phyloP scores from a whole-genome alignment of 2,888 invertebrate species.

The Thymelicus sylvestris region DNA sequence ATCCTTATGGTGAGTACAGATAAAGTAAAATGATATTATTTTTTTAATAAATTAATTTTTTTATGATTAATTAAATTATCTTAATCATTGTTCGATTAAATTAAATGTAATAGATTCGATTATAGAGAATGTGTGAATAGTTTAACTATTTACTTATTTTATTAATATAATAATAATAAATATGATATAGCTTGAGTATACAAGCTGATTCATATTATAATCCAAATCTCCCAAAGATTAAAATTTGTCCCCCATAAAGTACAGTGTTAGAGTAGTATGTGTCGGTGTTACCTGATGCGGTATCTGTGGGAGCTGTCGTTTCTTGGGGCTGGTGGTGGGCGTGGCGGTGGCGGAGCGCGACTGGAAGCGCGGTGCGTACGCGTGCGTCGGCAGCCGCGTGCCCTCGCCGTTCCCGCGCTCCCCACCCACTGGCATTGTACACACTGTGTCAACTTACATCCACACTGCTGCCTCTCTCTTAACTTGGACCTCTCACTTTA shows the following conservation, averaged over 20 bases:
- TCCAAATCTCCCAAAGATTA: no score
- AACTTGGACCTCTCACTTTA: not conserved
- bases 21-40: no score
- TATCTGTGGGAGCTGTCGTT: constrained; percentile 97
- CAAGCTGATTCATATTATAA: no score
- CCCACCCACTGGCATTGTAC: constrained; percentile 63
- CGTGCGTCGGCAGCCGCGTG: constrained; percentile 82
- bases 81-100: no score
- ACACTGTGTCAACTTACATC: constrained; percentile 31
- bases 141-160: no score
- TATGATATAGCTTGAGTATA: no score
- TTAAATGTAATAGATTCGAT: no score
- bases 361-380: constrained; percentile 89
- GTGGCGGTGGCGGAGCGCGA: constrained; percentile 96
- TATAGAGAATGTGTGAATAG: no score
- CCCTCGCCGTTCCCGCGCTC: constrained; percentile 56
- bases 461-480: not conserved
- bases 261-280: not conserved
- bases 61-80: no score
- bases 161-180: no score
- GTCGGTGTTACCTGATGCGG: constrained; percentile 84
- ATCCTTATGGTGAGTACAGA: not conserved
- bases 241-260: no score
- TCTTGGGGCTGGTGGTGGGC: constrained; percentile 97
- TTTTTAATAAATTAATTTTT: no score